phyloP scores from a whole-genome alignment of 2,888 invertebrate species.

The Doris montereyensis region DNA sequence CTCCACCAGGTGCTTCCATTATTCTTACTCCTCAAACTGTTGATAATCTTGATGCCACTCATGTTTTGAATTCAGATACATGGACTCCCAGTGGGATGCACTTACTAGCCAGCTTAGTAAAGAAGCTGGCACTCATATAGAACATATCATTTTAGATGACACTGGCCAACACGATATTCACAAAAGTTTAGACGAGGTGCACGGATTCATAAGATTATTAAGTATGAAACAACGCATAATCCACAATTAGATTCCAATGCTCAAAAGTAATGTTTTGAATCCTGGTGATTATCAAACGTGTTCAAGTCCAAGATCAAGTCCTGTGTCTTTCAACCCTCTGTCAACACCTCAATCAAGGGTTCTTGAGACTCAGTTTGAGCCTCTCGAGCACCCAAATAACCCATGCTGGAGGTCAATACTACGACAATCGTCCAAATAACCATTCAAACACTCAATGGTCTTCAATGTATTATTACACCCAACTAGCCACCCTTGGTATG shows the following conservation, averaged over 20 bases:
- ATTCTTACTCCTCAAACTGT: background rate
- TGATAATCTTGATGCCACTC: background rate
- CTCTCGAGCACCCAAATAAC: slow-evolving; percentile 14
- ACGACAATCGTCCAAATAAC: slow-evolving; percentile 19
- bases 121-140: slow-evolving; percentile 24
- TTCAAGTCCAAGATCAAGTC: slow-evolving; percentile 35
- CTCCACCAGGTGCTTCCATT: slow-evolving; percentile 13
- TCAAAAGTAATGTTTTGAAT: too few species aligned
- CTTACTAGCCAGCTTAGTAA: slow-evolving; percentile 24
- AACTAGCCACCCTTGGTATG: slow-evolving; percentile 52
- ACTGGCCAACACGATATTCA: slow-evolving; percentile 38
- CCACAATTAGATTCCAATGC: background rate
- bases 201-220: slow-evolving; percentile 33
- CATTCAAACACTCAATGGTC: slow-evolving; percentile 41
- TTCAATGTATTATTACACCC: slow-evolving; percentile 54
- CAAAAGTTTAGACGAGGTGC: slow-evolving; percentile 31
- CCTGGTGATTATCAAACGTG: background rate
- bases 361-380: background rate
- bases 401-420: slow-evolving; percentile 34
- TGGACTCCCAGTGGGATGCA: slow-evolving; percentile 39
- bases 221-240: slow-evolving; percentile 19
- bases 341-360: background rate
- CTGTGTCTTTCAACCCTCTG: slow-evolving; percentile 27
- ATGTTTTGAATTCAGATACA: too few species aligned
- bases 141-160: slow-evolving; percentile 36